Base-by-base conservation (phyloP, 2,888 invertebrate genomes). In the Cephonodes hylas region DNA sequence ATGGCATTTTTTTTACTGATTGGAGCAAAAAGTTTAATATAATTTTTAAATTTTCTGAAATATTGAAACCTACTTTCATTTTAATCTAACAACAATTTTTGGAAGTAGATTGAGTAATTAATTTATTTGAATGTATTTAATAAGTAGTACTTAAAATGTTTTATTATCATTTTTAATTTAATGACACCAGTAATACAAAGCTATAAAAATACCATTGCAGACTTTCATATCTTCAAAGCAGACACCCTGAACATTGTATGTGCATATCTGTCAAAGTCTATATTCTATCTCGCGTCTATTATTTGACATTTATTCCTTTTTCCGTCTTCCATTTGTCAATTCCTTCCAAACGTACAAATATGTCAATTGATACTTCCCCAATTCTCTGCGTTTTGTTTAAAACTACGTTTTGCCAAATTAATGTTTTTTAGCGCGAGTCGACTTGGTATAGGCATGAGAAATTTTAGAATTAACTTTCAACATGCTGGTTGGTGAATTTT, bases 301-400 rank as follows among this genome's bases (percentile, higher is more conserved):
- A 71, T 74, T 73, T 74, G 58, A 68, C 68, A 79, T 70, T 74
- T 71, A 73, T 69, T 70, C 48, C 59, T 66, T 81, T 86, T 86
- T 79, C 81, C 75, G 91, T 92, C 91, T 92, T 92, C 91, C 91
- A 90, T 78, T 70, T 62, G 90, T 92, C 91, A 91, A 91, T 91
- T 89, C 88, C 91, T 91, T 91, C 90, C 90, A 87, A 63, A 75
- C 86, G 90, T 91, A 91, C 90, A 91, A 91, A 89, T 70, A 79
- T 77, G 90, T 90, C 90, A 91, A 91, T 90, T 91, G 72, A 80
- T 82, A 83, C 88, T 88, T 89, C 86, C 87, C 68, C 59, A 42
- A n/a, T 62, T 56, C 65, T 34, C 58, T 66, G 63, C 66, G 59
- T 61, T 58, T 58, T n/a, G n/a, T n/a, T n/a, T n/a, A n/a, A 27